Evolutionary conservation across 2,888 invertebrate species (phyloP).

Genomic region (Nomada ruficornis): DNA sequence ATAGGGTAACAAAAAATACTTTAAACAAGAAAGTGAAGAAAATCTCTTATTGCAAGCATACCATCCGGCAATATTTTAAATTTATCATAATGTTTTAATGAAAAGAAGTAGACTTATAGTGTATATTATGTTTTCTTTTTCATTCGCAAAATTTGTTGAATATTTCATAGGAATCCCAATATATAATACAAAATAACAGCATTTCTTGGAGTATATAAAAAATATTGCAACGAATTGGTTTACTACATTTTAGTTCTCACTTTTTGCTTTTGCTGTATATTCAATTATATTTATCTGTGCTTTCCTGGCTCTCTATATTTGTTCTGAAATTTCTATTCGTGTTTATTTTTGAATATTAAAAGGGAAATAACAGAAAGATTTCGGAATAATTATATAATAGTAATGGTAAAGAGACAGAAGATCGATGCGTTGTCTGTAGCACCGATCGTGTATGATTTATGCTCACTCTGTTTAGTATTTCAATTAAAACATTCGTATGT

Average conservation of each 20-base stretch:
- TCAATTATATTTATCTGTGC: neutral
- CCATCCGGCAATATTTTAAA: too few species aligned
- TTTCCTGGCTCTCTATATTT: slow-evolving; percentile 14
- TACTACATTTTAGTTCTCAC: neutral
- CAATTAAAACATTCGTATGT: neutral
- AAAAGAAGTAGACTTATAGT: neutral
- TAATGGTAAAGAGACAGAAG: neutral
- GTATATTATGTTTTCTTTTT: neutral
- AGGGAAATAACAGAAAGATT: neutral
- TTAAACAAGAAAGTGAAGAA: too few species aligned
- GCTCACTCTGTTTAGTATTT: neutral
- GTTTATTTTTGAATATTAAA: neutral
- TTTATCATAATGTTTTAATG: too few species aligned
- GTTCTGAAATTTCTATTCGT: neutral
- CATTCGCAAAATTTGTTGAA: neutral
- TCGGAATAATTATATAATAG: neutral
- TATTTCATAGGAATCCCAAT: neutral
- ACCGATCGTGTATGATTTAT: neutral
- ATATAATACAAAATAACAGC: neutral
- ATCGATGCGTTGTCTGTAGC: slow-evolving; percentile 12
- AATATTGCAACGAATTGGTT: slow-evolving; percentile 12
- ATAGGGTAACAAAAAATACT: too few species aligned
- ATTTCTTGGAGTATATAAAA: slow-evolving; percentile 3
- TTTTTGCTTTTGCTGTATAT: neutral
- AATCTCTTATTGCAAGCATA: too few species aligned